Conservation (phyloP, 2,113 vertebrate species). For the Pan paniscus region DNA sequence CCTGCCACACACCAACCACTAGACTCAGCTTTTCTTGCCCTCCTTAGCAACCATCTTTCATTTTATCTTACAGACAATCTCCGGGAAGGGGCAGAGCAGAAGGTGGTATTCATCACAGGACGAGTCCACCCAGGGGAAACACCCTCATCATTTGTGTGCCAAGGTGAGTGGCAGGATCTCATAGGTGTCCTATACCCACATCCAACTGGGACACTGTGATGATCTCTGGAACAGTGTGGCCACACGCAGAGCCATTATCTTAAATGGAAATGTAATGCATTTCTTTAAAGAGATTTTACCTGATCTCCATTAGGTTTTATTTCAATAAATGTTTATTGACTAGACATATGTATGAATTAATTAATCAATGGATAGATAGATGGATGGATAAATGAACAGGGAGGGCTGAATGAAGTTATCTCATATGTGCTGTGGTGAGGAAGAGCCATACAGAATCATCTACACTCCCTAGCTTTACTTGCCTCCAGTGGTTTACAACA, state of each 20-base stretch:
- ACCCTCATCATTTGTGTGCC: slow-evolving; percentile 97
- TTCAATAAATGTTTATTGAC: background rate
- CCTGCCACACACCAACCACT: background rate
- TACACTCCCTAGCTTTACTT: background rate
- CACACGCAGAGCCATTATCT: background rate
- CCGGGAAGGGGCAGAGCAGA: slow-evolving; percentile 90
- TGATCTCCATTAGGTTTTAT: background rate
- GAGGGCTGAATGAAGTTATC: background rate
- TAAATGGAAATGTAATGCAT: background rate
- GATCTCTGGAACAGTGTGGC: background rate
- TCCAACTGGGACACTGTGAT: background rate
- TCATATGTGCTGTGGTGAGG: background rate
- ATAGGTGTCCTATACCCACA: fast-evolving
- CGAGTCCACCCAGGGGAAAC: slow-evolving; percentile 98
- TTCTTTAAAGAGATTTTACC: background rate
- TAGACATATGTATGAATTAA: background rate
- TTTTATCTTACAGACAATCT: slow-evolving; percentile 86
- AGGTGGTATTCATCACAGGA: slow-evolving; percentile 95
- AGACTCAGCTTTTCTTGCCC: background rate
- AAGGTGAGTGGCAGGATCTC: slow-evolving; percentile 88
- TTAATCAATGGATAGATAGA: background rate
- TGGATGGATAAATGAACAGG: background rate
- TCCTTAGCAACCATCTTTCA: slow-evolving; percentile 33
- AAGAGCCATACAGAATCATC: no score
- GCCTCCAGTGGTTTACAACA: background rate